These are phyloP conservation scores for Archips crataeganus DNA, from an alignment of 2,888 invertebrate genomes.

Conservation along the genomic window DNA sequence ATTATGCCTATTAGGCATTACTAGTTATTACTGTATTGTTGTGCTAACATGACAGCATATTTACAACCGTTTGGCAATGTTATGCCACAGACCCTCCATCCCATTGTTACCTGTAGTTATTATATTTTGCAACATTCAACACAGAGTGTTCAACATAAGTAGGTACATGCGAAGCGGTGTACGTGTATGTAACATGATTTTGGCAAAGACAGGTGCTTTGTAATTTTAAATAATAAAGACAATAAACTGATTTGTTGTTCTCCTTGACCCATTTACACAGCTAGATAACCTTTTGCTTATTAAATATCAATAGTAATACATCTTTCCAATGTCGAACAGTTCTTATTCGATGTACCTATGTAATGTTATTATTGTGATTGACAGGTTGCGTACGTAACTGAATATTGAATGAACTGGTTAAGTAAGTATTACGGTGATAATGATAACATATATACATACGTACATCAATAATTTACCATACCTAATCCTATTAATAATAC, in stretches of 20 bases:
- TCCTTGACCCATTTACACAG: background rate
- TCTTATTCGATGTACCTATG: background rate
- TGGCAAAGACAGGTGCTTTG: slow-evolving; percentile 3
- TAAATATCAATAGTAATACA: background rate
- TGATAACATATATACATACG: no score
- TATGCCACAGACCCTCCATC: background rate
- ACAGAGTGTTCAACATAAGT: background rate
- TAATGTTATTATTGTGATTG: background rate
- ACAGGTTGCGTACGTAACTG: background rate
- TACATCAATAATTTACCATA: no score
- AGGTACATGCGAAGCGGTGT: background rate
- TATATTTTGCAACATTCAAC: background rate
- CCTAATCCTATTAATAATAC: no score
- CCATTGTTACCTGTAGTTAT: slow-evolving; percentile 6
- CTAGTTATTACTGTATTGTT: background rate
- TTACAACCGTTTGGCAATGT: background rate
- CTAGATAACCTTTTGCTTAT: slow-evolving; percentile 10
- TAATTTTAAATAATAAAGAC: slow-evolving; percentile 2
- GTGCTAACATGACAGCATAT: background rate
- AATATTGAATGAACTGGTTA: slow-evolving; percentile 3
- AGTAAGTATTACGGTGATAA: background rate
- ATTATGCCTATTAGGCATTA: background rate
- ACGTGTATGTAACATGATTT: background rate
- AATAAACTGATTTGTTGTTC: background rate
- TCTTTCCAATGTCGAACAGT: background rate